phyloP scores from a whole-genome alignment of 2,888 invertebrate genomes.

The Serripes groenlandicus region DNA sequence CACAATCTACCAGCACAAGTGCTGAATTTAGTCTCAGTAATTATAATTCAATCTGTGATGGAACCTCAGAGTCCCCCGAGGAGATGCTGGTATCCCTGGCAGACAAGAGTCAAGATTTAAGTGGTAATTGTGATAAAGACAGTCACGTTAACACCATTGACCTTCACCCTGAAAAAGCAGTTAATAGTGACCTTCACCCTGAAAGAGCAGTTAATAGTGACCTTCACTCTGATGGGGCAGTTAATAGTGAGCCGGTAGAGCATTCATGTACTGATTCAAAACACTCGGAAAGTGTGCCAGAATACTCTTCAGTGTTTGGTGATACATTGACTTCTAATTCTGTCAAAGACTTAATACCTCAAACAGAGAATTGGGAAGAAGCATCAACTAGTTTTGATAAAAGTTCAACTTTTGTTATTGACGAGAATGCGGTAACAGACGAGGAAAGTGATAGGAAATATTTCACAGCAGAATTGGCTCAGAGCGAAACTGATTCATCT shows the following conservation, averaged over 20 bases:
- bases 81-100: constrained; percentile 21
- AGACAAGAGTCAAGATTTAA: constrained; percentile 13
- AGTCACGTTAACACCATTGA: constrained; percentile 25
- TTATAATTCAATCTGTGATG: constrained; percentile 68
- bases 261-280: constrained; percentile 60
- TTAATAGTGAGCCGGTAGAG: constrained; percentile 58
- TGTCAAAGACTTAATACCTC: constrained; percentile 11
- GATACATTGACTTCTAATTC: constrained; percentile 13
- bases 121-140: constrained; percentile 36
- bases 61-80: constrained; percentile 68
- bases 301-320: constrained; percentile 20
- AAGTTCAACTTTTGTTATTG: constrained; percentile 8
- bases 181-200: constrained; percentile 37
- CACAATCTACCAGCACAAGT: constrained; percentile 78
- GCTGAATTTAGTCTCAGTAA: constrained; percentile 76
- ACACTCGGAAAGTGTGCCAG: constrained; percentile 22
- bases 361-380: constrained; percentile 73
- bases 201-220: too few species aligned
- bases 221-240: too few species aligned
- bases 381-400: constrained; percentile 44
- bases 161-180: constrained; percentile 25
- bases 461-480: constrained; percentile 70
- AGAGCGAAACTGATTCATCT: constrained; percentile 57
- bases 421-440: constrained; percentile 13
- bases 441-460: constrained; percentile 69